Evolutionary conservation across 1,140 invertebrate species (phyloP), one percentile per base, ranked within the genome.

Genomic region (Cotesia glomerata): DNA sequence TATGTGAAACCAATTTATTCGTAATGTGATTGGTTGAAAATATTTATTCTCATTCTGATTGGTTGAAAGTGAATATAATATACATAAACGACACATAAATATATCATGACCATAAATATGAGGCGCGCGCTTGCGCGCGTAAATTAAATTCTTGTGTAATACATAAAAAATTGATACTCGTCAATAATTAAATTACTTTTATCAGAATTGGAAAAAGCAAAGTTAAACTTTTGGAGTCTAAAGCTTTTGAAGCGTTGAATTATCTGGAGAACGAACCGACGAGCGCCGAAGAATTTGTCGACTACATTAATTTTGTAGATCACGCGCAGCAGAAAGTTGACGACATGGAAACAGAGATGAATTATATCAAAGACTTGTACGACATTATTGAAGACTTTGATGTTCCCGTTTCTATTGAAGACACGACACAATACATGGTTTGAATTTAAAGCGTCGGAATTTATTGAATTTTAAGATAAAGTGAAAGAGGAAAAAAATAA

Each of bases 321-420:
- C 84, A 89, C 62, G 88, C 92, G 35, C 86, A 88, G 71, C 77
- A 84, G 34, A 89, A 89, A 84, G 88, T 93, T 35, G 90, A 93
- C 52, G 84, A 87, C 0, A 86, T 94, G 79, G 92, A 94, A 78
- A 79, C 79, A 16, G 87, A 90, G 61, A 83, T 93, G 3, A 90
- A 92, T 76, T 91, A 93, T 78, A 89, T 92, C 1, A 93, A 92
- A 78, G 92, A 94, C 75, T 82, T 94, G 65, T 91, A 94, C 79
- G 89, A 93, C 59, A 89, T 94, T 5, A 92, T 93, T 75, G 91
- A 93, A 70, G 90, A 93, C 75, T 94, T 91, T 80, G 75, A 85
- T n/a, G 91, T 94, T 68, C 84, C 87, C 0, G 89, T 90, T 49
- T 87, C 90, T n/a, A 84, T 89, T 4, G 89, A 91, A 56, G 90